Conservation (phyloP, 1,140 invertebrate genomes). For the Littorina saxatilis region DNA sequence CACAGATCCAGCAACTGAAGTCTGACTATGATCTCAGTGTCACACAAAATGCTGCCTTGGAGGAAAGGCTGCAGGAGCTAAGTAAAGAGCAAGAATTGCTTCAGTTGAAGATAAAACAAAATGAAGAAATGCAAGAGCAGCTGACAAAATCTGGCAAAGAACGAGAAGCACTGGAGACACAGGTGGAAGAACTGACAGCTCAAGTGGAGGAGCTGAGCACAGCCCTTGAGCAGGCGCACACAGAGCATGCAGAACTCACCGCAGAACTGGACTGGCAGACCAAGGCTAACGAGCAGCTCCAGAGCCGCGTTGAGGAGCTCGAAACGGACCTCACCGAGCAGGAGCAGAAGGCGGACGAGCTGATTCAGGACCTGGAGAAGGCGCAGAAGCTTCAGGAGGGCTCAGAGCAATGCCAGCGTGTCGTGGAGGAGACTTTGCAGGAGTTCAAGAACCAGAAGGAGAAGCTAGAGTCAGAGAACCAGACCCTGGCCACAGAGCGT, state of each 20-base stretch:
- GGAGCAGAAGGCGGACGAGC: conserved; percentile 38
- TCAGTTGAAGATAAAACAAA: not conserved
- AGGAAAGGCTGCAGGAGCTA: not conserved
- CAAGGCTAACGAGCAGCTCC: conserved; percentile 10
- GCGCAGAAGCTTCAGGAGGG: conserved; percentile 24
- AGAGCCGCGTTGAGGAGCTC: conserved; percentile 26
- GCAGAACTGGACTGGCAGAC: conserved; percentile 35
- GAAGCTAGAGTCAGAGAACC: conserved; percentile 30
- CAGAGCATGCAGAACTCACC: conserved; percentile 9
- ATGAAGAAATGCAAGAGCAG: not conserved
- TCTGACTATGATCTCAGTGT: not conserved
- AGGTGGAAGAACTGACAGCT: not conserved
- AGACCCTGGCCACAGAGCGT: conserved; percentile 35
- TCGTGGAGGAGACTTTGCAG: conserved; percentile 28
- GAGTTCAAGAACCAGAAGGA: conserved; percentile 39
- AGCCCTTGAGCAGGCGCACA: not conserved
- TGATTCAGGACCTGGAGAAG: conserved; percentile 37
- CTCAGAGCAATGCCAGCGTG: conserved; percentile 23
- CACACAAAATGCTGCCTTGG: not conserved
- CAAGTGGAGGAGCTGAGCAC: not conserved
- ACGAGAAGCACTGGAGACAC: conserved; percentile 1
- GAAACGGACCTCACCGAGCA: conserved; percentile 41
- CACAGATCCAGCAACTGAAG: not conserved
- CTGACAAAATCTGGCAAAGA: conserved; percentile 20
- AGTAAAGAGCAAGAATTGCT: not conserved